Conservation (phyloP, 2,888 invertebrate genomes). For the Eucera pruinosa region DNA sequence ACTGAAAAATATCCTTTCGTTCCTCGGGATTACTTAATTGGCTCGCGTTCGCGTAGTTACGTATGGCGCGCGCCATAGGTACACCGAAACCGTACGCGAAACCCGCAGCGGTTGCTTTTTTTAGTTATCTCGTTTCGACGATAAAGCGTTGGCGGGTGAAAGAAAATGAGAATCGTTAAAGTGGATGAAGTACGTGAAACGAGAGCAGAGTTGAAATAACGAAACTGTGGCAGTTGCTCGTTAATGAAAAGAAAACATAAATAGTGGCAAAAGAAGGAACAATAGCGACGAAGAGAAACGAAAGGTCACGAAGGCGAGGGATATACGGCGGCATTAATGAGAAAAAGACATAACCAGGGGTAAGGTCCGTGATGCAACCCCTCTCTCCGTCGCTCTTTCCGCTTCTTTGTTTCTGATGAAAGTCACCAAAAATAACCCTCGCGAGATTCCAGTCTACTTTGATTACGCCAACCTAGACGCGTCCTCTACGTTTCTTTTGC, state of each 20-base stretch:
- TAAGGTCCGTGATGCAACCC: slow-evolving; percentile 39
- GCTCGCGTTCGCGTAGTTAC: no score
- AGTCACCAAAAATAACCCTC: slow-evolving; percentile 39
- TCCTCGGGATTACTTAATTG: slow-evolving; percentile 21
- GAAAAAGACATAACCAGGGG: slow-evolving; percentile 69
- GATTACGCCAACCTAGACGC: no score
- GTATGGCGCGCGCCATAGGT: no score
- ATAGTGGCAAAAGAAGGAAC: slow-evolving; percentile 63
- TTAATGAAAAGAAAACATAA: slow-evolving; percentile 82
- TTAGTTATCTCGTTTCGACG: background rate
- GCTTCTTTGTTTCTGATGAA: slow-evolving; percentile 56
- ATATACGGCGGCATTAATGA: slow-evolving; percentile 71
- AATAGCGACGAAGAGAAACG: slow-evolving; percentile 54
- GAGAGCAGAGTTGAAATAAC: slow-evolving; percentile 39
- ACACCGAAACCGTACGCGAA: no score
- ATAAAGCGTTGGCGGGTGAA: slow-evolving; percentile 10
- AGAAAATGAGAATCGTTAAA: slow-evolving; percentile 33
- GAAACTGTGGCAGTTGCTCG: slow-evolving; percentile 55
- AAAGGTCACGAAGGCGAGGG: slow-evolving; percentile 44
- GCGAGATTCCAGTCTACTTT: background rate
- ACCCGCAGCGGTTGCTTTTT: background rate
- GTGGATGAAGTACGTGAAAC: slow-evolving; percentile 45
- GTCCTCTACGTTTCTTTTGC: no score
- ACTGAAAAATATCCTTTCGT: background rate
- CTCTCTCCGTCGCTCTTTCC: slow-evolving; percentile 8